Percentiles rank a stretch among this genome's conserved stretches.
Evolutionary conservation across 2,113 vertebrate species (phyloP).

Genomic region (Siphamia tubifer): DNA sequence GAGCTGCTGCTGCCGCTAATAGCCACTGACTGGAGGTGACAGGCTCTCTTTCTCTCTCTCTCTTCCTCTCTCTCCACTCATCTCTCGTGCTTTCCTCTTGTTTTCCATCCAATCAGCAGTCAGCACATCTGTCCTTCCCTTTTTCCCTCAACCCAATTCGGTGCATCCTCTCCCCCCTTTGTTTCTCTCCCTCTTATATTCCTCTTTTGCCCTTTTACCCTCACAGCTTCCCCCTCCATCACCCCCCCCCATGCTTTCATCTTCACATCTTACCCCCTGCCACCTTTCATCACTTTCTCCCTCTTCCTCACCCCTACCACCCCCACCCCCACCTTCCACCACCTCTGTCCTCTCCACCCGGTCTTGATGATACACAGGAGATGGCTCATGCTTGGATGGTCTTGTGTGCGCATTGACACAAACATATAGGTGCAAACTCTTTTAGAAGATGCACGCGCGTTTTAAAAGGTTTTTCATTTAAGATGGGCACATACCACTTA

Average conservation of each 20-base stretch:
- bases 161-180: conserved; percentile 43
- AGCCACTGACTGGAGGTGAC: conserved; percentile 75
- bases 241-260: conserved; percentile 51
- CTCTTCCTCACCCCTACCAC: neutral
- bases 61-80: neutral
- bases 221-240: neutral
- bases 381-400: conserved; percentile 59
- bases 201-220: conserved; percentile 64
- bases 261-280: conserved; percentile 61
- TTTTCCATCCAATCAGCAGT: conserved; percentile 72
- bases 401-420: conserved; percentile 1
- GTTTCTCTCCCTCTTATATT: conserved; percentile 45
- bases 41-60: conserved; percentile 47
- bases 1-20: conserved; percentile 73
- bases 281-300: conserved; percentile 60
- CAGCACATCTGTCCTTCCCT: conserved; percentile 67
- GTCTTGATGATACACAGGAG: conserved; percentile 60
- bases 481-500: neutral
- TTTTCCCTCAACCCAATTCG: conserved; percentile 55
- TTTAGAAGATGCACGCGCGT: neutral
- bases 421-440: conserved; percentile 23
- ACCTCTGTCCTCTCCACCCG: conserved; percentile 33
- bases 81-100: conserved; percentile 26
- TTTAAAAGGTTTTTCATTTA: conserved; percentile 12
- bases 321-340: neutral